Evolutionary conservation across 2,888 invertebrate species (phyloP), one percentile per base, ranked within the genome.

Genomic region (Pachymerium ferrugineum): DNA sequence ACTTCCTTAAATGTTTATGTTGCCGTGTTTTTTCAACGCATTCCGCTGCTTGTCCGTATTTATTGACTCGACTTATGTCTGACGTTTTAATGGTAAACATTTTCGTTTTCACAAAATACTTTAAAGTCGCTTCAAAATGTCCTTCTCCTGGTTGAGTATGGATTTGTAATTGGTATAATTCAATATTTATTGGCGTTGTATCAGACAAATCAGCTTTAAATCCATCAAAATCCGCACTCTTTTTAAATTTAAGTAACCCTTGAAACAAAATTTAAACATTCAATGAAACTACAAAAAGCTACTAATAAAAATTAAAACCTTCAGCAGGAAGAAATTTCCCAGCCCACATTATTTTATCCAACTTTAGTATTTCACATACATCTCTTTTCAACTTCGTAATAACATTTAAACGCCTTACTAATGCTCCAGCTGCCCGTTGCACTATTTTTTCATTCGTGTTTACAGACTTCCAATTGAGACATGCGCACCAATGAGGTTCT

Each of bases 401-500:
- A 0, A 77, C 76, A 76, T 83, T 83, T 68, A 83, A 79, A 47
- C 78, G 79, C 25, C 79, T 78, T 10, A 85, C 78, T 8, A 84
- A 79, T 2, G 80, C 78, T 25, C 77, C 67, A 0, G 88, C 90
- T 0, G 90, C 86, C 29, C 84, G 83, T 1, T 80, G 75, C 10
- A 87, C 86, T 10, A 86, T 80, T 0, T 83, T 80, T 54, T 87
- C 85, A 0, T 83, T 80, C 0, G 83, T 75, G 0, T 87, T 82
- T 0, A 93, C 83, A 72, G 86, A 85, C 76, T 87, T 83, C 96
- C 96, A 97, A n/a, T 88, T 87, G 0, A 96, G 85, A 80, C 97
- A 97, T 0, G 94, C 90, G 81, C 97, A 97, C 97, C 97, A 97
- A 81, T 97, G 97, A 0, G 95, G 90, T 80, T 94, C 94, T 75